phyloP scores from a whole-genome alignment of 1,140 invertebrate species.

The Drosophila lini region DNA sequence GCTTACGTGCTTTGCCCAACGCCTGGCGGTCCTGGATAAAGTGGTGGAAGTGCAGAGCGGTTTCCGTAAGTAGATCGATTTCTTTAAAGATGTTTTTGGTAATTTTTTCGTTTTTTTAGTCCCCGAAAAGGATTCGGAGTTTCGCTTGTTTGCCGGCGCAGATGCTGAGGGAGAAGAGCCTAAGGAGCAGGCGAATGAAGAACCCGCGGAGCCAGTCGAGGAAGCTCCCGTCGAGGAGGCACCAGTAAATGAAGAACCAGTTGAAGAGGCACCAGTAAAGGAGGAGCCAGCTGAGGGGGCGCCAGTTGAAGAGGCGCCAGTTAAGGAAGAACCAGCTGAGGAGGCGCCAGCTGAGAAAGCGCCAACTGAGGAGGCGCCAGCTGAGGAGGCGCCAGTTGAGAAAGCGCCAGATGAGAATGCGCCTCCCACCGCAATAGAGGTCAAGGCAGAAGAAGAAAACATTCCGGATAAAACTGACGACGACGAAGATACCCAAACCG shows the following conservation, averaged over 20 bases:
- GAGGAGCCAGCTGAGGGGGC: not conserved
- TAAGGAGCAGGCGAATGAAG: slow-evolving; percentile 1
- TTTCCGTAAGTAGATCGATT: slow-evolving; percentile 40
- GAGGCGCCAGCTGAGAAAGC: slow-evolving; percentile 12
- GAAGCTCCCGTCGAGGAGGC: slow-evolving; percentile 2
- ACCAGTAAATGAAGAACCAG: too few relatives aligned
- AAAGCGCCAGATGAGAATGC: slow-evolving; percentile 25
- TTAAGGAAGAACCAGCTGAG: slow-evolving; percentile 6
- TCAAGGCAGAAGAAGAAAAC: not conserved
- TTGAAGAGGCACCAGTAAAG: not conserved
- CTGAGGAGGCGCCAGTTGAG: not conserved
- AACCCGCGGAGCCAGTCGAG: not conserved
- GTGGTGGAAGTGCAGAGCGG: slow-evolving; percentile 60
- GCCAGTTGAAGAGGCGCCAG: not conserved
- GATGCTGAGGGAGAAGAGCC: slow-evolving; percentile 44
- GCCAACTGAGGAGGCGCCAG: not conserved
- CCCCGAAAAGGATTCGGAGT: slow-evolving; percentile 36
- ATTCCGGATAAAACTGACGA: not conserved
- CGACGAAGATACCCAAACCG: not conserved
- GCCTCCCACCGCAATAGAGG: not conserved
- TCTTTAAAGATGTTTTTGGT: too few relatives aligned
- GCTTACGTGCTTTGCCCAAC: slow-evolving; percentile 89
- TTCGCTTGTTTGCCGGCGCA: slow-evolving; percentile 53
- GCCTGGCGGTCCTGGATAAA: slow-evolving; percentile 84
- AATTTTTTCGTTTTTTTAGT: not conserved